Conservation (phyloP, 64 coral and sea anemone genomes). For the Stichodactyla helianthus region DNA sequence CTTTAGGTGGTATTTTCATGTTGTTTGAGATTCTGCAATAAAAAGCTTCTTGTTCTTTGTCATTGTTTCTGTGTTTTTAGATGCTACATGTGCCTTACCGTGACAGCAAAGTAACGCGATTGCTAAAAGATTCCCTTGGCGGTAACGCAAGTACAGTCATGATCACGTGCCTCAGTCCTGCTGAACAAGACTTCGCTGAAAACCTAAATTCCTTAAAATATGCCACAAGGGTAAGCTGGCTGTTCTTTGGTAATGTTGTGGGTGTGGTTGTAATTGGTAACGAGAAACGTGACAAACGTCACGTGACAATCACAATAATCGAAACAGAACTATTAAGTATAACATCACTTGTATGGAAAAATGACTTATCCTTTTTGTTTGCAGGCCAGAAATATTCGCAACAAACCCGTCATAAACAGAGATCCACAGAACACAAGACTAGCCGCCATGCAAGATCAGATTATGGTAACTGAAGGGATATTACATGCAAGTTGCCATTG, state of each 20-base stretch:
- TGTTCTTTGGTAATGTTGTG: background rate
- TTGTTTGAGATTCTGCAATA: too few species aligned
- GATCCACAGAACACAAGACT: slow-evolving; percentile 93
- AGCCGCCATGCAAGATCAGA: slow-evolving; percentile 91
- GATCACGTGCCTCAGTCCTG: slow-evolving; percentile 93
- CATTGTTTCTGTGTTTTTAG: background rate
- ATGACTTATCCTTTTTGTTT: background rate
- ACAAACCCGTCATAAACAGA: slow-evolving; percentile 93
- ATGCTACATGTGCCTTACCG: slow-evolving; percentile 82
- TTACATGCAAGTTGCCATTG: background rate
- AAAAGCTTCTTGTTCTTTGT: background rate
- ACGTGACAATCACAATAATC: too few species aligned
- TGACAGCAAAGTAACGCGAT: slow-evolving; percentile 91
- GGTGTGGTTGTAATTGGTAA: background rate
- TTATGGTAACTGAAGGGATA: slow-evolving; percentile 50
- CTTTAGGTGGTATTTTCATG: too few species aligned
- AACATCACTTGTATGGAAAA: background rate
- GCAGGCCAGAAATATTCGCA: slow-evolving; percentile 88
- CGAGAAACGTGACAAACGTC: too few species aligned
- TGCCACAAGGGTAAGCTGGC: slow-evolving; percentile 79
- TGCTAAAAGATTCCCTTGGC: slow-evolving; percentile 86
- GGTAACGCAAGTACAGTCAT: slow-evolving; percentile 91
- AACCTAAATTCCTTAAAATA: slow-evolving; percentile 95
- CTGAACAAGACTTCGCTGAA: slow-evolving; percentile 89
- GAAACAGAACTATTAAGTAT: too few species aligned